phyloP scores from a whole-genome alignment of 2,797 vertebrate species.

The Sus cebifrons region DNA sequence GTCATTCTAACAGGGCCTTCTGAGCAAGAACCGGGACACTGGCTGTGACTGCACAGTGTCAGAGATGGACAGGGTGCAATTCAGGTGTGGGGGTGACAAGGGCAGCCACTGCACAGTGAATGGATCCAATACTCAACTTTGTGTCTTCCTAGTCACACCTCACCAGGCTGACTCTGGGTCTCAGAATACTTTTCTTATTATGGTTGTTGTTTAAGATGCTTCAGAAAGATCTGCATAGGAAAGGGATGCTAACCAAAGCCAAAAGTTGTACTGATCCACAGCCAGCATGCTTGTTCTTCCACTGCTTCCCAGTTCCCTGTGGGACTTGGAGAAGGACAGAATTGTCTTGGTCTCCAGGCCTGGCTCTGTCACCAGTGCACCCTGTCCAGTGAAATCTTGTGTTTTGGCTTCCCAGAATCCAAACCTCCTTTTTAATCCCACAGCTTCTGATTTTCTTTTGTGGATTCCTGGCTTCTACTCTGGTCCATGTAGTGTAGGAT shows the following conservation, averaged over 20 bases:
- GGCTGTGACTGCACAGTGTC: neutral
- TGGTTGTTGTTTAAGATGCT: neutral
- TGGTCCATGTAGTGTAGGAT: neutral
- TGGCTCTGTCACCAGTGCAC: neutral
- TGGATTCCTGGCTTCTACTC: neutral
- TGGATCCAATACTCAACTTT: neutral
- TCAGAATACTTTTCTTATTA: neutral
- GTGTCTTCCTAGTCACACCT: neutral
- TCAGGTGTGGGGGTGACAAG: neutral
- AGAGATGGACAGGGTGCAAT: neutral
- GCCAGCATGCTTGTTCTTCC: neutral
- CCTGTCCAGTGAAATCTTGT: neutral
- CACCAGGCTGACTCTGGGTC: neutral
- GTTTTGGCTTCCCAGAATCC: slow-evolving; percentile 17
- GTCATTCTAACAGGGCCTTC: neutral
- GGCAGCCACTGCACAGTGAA: neutral
- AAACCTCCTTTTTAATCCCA: neutral
- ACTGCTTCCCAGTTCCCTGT: neutral
- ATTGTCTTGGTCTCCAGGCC: slow-evolving; percentile 6
- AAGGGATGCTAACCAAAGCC: neutral
- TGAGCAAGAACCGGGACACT: neutral
- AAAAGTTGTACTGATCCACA: neutral
- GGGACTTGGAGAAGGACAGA: neutral
- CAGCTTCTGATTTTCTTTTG: slow-evolving; percentile 10
- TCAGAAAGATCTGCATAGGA: slow-evolving; percentile 34